These are phyloP conservation scores for Calephelis perditalis DNA, from an alignment of 2,888 invertebrate species.

Conservation along the genomic window DNA sequence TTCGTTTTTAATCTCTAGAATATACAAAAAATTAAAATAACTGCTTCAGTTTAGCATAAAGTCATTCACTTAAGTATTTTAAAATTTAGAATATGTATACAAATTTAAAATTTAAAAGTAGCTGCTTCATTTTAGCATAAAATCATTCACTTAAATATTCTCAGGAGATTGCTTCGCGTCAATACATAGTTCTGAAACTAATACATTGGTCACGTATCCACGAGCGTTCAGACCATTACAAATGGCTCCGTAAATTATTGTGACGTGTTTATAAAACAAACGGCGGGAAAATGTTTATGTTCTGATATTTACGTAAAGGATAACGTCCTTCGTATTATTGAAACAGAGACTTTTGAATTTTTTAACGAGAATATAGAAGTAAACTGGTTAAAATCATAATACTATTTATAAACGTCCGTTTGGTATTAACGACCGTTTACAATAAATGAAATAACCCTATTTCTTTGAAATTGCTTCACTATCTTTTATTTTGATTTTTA, in stretches of 20 bases:
- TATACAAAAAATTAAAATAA: not conserved
- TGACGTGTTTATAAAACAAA: constrained; percentile 23
- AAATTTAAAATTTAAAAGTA: not conserved
- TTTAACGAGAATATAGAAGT: too few relatives aligned
- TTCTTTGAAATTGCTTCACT: too few relatives aligned
- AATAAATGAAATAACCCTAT: too few relatives aligned
- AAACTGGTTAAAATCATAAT: too few relatives aligned
- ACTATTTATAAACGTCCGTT: too few relatives aligned
- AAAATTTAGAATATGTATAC: too few relatives aligned
- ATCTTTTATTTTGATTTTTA: too few relatives aligned
- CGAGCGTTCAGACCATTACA: constrained; percentile 18
- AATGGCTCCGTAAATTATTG: constrained; percentile 22
- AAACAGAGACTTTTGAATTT: not conserved
- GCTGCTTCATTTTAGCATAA: constrained; percentile 11
- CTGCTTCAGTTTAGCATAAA: constrained; percentile 9
- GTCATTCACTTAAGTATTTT: constrained; percentile 16
- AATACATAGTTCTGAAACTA: constrained; percentile 31
- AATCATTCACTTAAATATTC: constrained; percentile 16
- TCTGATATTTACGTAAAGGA: constrained; percentile 8
- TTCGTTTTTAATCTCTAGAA: too few relatives aligned
- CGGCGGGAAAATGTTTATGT: constrained; percentile 14
- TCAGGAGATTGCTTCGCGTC: constrained; percentile 28
- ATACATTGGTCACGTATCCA: constrained; percentile 35
- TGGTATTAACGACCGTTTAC: too few relatives aligned
- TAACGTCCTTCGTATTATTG: constrained; percentile 10